These are phyloP conservation scores for Adelosebastes latens DNA, from an alignment of 2,797 vertebrate species.

Conservation along the genomic window DNA sequence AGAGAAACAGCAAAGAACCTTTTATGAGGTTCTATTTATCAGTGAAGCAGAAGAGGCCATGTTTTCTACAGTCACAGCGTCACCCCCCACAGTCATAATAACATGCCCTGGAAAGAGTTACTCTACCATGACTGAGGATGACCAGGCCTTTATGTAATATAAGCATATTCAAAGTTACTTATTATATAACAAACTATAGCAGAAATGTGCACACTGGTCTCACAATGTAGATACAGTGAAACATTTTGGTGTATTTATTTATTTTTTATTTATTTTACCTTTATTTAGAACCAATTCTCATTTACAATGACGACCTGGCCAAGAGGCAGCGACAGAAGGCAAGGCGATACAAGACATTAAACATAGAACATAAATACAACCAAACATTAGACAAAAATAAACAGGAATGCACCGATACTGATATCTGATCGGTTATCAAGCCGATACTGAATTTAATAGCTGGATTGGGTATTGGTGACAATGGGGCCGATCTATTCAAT, in stretches of 20 bases:
- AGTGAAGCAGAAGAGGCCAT: conserved; percentile 41
- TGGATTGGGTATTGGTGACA: too few relatives aligned
- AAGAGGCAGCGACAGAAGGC: too few relatives aligned
- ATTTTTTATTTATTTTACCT: too few relatives aligned
- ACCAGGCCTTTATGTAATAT: conserved; percentile 39
- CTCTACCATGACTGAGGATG: conserved; percentile 37
- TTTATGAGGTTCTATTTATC: neutral
- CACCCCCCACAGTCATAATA: conserved; percentile 19
- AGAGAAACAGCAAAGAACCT: neutral
- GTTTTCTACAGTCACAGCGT: conserved; percentile 42
- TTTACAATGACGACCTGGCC: too few relatives aligned
- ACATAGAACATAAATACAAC: too few relatives aligned
- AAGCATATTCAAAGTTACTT: neutral
- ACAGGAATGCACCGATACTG: too few relatives aligned
- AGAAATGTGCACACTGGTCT: neutral
- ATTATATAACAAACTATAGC: conserved; percentile 26
- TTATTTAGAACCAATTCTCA: too few relatives aligned
- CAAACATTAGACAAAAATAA: too few relatives aligned
- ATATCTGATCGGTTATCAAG: too few relatives aligned
- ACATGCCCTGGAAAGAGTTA: conserved; percentile 36
- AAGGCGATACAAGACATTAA: too few relatives aligned
- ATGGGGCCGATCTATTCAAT: too few relatives aligned
- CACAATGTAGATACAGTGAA: neutral
- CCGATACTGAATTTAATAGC: too few relatives aligned
- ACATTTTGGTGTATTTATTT: neutral